A percentile compares a stretch with the other conserved stretches of the same genome.
phyloP scores from a whole-genome alignment of 2,797 vertebrate species.

The Acropternis orthonyx region DNA sequence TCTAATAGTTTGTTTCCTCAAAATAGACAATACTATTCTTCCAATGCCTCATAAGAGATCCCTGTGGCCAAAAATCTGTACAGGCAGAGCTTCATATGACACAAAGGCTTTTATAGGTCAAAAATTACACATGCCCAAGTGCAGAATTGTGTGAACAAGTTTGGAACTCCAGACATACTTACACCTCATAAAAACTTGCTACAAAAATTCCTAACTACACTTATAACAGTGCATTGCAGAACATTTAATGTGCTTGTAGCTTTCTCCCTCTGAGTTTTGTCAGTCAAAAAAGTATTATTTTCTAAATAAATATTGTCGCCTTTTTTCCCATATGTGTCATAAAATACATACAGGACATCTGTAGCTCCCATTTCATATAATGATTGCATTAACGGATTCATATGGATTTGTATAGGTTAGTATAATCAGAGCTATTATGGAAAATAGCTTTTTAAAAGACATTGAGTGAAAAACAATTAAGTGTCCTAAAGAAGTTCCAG shows the following conservation, averaged over 20 bases:
- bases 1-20: background rate
- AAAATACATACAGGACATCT: constrained; percentile 3
- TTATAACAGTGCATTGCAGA: background rate
- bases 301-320: constrained; percentile 29
- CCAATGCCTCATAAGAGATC: background rate
- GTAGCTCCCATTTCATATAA: background rate
- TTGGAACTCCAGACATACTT: background rate
- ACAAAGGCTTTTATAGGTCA: background rate
- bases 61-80: background rate
- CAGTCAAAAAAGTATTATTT: constrained; percentile 59
- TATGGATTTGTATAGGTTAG: background rate
- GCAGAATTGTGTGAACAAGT: fast-evolving
- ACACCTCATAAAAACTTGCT: background rate
- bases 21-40: background rate
- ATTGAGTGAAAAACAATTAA: constrained; percentile 12
- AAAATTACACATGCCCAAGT: fast-evolving
- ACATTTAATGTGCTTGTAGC: background rate
- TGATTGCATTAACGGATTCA: background rate
- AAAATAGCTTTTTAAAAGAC: constrained; percentile 40
- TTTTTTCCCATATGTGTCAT: constrained; percentile 43
- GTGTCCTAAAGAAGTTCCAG: background rate
- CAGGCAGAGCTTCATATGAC: background rate
- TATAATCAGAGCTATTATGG: background rate
- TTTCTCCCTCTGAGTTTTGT: constrained; percentile 71
- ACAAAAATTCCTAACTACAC: background rate